phyloP scores from a whole-genome alignment of 2,113 vertebrate genomes.

The Poecilia latipinna region DNA sequence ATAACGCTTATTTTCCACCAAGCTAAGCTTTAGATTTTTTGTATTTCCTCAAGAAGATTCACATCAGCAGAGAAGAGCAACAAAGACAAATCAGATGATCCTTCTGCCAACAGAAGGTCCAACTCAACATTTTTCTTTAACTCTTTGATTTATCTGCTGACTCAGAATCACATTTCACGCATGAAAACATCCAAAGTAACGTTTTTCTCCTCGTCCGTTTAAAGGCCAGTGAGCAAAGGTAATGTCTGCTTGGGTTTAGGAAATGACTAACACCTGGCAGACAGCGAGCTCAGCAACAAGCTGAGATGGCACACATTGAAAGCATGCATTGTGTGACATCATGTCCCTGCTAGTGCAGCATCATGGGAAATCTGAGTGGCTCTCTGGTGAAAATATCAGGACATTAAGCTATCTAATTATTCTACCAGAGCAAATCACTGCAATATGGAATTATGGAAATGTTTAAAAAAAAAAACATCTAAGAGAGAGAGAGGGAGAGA shows the following conservation, averaged over 20 bases:
- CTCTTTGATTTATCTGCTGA: background rate
- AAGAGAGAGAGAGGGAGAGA: too few relatives aligned
- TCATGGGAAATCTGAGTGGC: background rate
- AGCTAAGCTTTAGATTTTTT: background rate
- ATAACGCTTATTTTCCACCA: background rate
- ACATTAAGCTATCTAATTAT: background rate
- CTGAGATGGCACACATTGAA: constrained; percentile 27
- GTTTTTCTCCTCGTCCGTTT: background rate
- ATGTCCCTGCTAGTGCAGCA: constrained; percentile 8
- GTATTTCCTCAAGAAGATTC: background rate
- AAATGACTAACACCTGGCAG: constrained; percentile 43
- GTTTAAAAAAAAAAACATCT: too few relatives aligned
- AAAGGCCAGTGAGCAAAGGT: constrained; percentile 17
- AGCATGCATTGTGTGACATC: constrained; percentile 19
- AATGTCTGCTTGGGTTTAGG: constrained; percentile 30
- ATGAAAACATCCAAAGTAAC: constrained; percentile 18
- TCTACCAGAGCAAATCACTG: too few relatives aligned
- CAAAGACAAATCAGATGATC: too few relatives aligned
- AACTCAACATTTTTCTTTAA: background rate
- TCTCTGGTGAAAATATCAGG: background rate
- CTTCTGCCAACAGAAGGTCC: background rate
- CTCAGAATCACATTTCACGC: constrained; percentile 18
- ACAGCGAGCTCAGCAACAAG: constrained; percentile 21
- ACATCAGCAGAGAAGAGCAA: background rate
- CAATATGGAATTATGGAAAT: too few relatives aligned